Conservation (phyloP, 2,888 invertebrate species). For the Leistus spinibarbis region DNA sequence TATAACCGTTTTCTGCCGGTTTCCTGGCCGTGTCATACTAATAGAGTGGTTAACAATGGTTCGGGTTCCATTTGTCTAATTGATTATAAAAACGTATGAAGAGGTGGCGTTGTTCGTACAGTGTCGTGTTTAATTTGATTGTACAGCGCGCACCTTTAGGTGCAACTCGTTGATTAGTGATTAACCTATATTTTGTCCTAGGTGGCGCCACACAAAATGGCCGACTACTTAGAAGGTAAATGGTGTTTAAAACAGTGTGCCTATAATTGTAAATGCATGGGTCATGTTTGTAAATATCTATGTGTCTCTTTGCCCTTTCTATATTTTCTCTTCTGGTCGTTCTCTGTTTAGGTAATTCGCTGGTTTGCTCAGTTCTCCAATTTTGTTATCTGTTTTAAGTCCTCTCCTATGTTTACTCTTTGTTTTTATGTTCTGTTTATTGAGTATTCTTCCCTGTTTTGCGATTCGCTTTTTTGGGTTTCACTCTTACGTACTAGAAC, state of each 20-base stretch:
- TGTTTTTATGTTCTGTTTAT: too few relatives aligned
- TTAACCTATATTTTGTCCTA: slow-evolving; percentile 30
- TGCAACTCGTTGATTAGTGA: neutral
- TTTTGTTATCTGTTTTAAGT: too few relatives aligned
- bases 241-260: slow-evolving; percentile 2
- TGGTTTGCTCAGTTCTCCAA: too few relatives aligned
- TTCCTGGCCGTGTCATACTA: slow-evolving; percentile 5
- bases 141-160: neutral
- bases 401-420: too few relatives aligned
- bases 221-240: slow-evolving; percentile 24
- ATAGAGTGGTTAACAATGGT: slow-evolving; percentile 17
- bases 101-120: neutral
- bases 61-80: slow-evolving; percentile 22
- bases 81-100: slow-evolving; percentile 14
- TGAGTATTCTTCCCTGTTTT: too few relatives aligned
- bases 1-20: slow-evolving; percentile 17
- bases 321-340: too few relatives aligned
- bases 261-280: neutral
- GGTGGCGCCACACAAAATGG: slow-evolving; percentile 23
- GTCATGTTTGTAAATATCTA: neutral
- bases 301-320: too few relatives aligned
- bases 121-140: neutral
- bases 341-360: too few relatives aligned
- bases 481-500: too few relatives aligned
- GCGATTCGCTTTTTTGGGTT: too few relatives aligned